Percentiles rank a stretch among this genome's conserved stretches.
Evolutionary conservation across 2,113 vertebrate genomes (phyloP).

Genomic region (Apteryx owenii): DNA sequence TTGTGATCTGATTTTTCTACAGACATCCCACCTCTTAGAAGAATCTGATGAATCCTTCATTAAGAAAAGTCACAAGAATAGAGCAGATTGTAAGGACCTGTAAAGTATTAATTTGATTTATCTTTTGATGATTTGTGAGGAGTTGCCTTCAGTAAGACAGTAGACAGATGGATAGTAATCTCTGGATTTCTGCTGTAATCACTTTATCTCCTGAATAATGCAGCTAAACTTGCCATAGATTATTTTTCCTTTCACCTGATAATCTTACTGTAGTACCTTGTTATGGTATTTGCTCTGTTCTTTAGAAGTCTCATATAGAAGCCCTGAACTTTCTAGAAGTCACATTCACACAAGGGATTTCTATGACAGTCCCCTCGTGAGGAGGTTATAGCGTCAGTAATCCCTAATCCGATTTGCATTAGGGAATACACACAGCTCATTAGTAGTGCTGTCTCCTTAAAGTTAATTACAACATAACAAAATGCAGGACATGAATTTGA

Average conservation of each 20-base stretch:
- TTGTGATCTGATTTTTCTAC: neutral
- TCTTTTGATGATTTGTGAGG: neutral
- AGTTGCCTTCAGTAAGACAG: neutral
- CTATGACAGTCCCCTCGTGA: neutral
- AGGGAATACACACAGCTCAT: neutral
- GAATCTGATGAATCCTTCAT: neutral
- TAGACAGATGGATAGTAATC: neutral
- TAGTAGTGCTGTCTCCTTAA: neutral
- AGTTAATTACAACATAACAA: slow-evolving; percentile 19
- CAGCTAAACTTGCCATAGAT: neutral
- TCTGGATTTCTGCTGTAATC: neutral
- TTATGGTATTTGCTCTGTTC: neutral
- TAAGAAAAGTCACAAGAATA: neutral
- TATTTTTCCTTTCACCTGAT: neutral
- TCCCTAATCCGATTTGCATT: slow-evolving; percentile 27
- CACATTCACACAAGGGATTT: neutral
- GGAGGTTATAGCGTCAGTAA: neutral
- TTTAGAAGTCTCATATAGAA: neutral
- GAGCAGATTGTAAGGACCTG: neutral
- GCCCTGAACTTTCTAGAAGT: neutral
- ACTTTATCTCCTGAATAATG: neutral
- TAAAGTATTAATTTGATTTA: neutral
- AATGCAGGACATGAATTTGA: neutral
- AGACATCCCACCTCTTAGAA: neutral
- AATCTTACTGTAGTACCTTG: neutral